phyloP scores from a whole-genome alignment of 2,113 vertebrate species.

The Canis aureus region DNA sequence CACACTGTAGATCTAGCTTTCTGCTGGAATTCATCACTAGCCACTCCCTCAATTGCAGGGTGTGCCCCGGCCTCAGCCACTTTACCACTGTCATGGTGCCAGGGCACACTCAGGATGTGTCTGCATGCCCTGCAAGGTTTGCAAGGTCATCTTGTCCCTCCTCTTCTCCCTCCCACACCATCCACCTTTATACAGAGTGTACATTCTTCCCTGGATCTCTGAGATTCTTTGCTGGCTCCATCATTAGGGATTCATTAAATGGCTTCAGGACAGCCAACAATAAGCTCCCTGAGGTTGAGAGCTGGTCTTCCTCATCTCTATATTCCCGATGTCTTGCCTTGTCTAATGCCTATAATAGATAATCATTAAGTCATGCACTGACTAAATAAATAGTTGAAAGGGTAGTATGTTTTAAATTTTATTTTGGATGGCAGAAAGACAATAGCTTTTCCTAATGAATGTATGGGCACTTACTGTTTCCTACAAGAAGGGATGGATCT shows the following conservation, averaged over 20 bases:
- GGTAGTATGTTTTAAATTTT: not conserved
- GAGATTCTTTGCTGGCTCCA: not conserved
- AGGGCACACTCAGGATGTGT: not conserved
- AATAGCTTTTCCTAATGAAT: not conserved
- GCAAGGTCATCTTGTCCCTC: not conserved
- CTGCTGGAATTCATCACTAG: not conserved
- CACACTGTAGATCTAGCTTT: not conserved
- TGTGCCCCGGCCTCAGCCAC: fast-evolving
- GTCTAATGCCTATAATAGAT: not conserved
- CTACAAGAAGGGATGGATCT: not conserved
- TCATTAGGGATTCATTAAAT: not conserved
- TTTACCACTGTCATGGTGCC: not conserved
- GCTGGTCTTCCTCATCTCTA: not conserved
- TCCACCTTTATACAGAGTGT: not conserved
- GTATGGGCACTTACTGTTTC: not conserved
- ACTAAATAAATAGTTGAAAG: not conserved
- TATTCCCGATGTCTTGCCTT: too few species aligned
- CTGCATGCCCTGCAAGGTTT: not conserved
- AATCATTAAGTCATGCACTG: not conserved
- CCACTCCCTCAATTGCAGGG: not conserved
- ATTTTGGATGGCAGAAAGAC: not conserved
- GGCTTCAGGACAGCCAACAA: not conserved
- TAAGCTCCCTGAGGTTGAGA: too few species aligned
- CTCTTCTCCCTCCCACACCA: too few species aligned
- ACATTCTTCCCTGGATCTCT: not conserved